Evolutionary conservation across 2,797 vertebrate genomes (phyloP).

Genomic region (Zalophus californianus): DNA sequence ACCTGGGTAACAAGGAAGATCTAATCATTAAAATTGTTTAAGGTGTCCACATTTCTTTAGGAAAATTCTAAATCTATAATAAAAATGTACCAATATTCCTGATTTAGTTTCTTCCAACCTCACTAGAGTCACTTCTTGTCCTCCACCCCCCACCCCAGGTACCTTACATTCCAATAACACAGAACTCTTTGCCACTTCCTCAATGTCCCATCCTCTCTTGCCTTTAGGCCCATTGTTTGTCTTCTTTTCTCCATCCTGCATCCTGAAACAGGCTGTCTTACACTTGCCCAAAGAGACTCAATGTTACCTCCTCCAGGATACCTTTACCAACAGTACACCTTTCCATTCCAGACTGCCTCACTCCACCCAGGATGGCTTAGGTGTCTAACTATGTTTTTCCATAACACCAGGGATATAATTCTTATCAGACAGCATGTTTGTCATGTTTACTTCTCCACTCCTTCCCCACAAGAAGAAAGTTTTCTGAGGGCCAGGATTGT

Average conservation of each 20-base stretch:
- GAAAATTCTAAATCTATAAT: not conserved
- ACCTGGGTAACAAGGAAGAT: not conserved
- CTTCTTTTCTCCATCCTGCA: not conserved
- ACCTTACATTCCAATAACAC: not conserved
- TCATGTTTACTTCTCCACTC: not conserved
- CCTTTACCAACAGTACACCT: not conserved
- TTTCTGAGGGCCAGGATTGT: not conserved
- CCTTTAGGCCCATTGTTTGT: not conserved
- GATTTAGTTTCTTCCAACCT: not conserved
- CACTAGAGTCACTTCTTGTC: not conserved
- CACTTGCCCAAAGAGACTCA: not conserved
- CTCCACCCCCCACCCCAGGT: too few species aligned
- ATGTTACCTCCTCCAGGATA: not conserved
- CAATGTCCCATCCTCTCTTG: not conserved
- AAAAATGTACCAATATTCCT: not conserved
- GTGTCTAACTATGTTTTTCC: not conserved
- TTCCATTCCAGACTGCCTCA: not conserved
- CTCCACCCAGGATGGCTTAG: not conserved
- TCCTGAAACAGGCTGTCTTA: not conserved
- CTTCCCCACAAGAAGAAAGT: not conserved
- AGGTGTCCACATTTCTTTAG: not conserved
- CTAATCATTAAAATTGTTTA: not conserved
- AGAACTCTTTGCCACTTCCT: not conserved
- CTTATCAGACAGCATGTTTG: not conserved
- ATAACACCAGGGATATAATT: not conserved